phyloP scores from a whole-genome alignment of 2,797 vertebrate species.

The Channa striata region DNA sequence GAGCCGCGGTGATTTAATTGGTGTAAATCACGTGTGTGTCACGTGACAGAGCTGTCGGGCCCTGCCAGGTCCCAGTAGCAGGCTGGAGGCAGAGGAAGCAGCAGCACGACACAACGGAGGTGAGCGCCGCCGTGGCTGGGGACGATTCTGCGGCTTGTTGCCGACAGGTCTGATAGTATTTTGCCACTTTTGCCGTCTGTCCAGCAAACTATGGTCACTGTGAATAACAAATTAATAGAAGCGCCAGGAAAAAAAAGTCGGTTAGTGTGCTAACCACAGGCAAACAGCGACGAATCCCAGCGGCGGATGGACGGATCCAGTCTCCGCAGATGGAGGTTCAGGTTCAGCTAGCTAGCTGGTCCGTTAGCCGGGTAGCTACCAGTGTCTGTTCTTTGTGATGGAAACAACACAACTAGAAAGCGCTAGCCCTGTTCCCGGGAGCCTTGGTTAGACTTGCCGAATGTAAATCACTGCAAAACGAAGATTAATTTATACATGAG shows the following conservation, averaged over 20 bases:
- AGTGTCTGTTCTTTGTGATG: slow-evolving; percentile 34
- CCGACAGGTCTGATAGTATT: slow-evolving; percentile 19
- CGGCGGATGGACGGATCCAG: slow-evolving; percentile 57
- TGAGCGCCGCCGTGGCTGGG: slow-evolving; percentile 39
- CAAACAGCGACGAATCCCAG: slow-evolving; percentile 59
- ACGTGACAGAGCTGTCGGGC: slow-evolving; percentile 79
- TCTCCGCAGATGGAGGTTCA: slow-evolving; percentile 52
- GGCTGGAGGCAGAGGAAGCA: slow-evolving; percentile 60
- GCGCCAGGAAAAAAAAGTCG: slow-evolving; percentile 22
- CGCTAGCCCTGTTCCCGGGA: not conserved
- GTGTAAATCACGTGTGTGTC: slow-evolving; percentile 75
- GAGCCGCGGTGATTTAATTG: slow-evolving; percentile 42
- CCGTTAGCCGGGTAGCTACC: slow-evolving; percentile 59
- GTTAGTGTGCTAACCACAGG: slow-evolving; percentile 67
- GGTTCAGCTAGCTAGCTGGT: slow-evolving; percentile 56
- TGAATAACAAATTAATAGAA: not conserved
- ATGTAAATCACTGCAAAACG: not conserved
- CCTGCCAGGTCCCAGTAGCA: slow-evolving; percentile 67
- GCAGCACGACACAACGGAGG: slow-evolving; percentile 45
- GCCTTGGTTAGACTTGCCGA: not conserved
- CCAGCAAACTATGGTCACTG: not conserved
- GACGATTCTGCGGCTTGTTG: slow-evolving; percentile 37
- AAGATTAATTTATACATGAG: not conserved
- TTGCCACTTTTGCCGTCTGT: not conserved
- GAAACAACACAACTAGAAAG: slow-evolving; percentile 4